A percentile compares a stretch with the other conserved stretches of the same genome.
Conservation (phyloP, 2,888 invertebrate genomes). For the Cantharis lateralis region DNA sequence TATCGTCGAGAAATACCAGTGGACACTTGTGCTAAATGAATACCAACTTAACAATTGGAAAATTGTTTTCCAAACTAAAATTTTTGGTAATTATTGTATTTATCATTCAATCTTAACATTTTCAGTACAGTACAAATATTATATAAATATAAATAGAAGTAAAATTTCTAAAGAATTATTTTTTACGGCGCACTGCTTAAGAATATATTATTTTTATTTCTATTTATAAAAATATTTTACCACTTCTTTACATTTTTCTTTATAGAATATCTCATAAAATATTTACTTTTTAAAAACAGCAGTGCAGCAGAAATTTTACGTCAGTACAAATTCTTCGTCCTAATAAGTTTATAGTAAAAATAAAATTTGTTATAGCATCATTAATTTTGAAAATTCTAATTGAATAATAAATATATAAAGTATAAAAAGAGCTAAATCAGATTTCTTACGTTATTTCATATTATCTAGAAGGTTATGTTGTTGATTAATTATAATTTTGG, state of each 20-base stretch:
- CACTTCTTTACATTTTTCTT: not conserved
- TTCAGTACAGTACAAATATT: not conserved
- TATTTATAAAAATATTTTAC: not conserved
- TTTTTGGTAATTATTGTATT: not conserved
- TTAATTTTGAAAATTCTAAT: not conserved
- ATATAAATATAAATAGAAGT: not conserved
- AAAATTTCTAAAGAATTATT: not conserved
- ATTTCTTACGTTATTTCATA: not conserved
- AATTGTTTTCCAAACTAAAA: not conserved
- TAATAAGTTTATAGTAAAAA: not conserved
- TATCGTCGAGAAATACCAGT: not conserved
- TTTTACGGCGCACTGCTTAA: not conserved
- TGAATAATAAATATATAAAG: not conserved
- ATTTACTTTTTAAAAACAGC: not conserved
- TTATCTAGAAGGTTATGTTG: not conserved
- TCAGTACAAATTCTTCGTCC: not conserved
- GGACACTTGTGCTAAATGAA: not conserved
- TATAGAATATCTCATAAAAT: not conserved
- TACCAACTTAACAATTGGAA: not conserved
- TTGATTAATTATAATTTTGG: not conserved
- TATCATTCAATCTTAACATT: not conserved
- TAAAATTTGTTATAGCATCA: not conserved
- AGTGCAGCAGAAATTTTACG: not conserved
- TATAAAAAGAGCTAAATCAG: not conserved
- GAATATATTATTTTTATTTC: not conserved